These are phyloP conservation scores for Pseudococcus longispinus DNA, from an alignment of 2,888 invertebrate species.

Conservation along the genomic window DNA sequence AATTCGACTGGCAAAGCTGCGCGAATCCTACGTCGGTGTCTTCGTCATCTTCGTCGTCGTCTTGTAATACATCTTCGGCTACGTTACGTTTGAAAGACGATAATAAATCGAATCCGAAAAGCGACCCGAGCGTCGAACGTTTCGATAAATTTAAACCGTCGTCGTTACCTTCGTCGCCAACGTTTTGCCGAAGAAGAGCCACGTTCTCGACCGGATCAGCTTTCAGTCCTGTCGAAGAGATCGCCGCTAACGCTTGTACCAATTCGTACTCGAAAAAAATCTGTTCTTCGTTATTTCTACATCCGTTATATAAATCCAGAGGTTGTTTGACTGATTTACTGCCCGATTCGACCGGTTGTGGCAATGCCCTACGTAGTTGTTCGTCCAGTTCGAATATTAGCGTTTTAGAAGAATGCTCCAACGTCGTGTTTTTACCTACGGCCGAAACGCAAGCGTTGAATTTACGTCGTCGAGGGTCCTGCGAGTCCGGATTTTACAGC, in stretches of 20 bases:
- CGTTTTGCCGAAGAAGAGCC: constrained; percentile 58
- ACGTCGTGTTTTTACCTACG: constrained; percentile 41
- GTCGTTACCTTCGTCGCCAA: constrained; percentile 62
- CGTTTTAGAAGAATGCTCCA: constrained; percentile 50
- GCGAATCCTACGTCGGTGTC: constrained; percentile 28
- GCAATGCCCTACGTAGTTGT: constrained; percentile 58
- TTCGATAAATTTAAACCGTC: constrained; percentile 32
- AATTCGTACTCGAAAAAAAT: constrained; percentile 30
- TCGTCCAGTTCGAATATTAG: constrained; percentile 59
- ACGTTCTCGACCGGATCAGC: neutral
- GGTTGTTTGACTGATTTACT: constrained; percentile 46
- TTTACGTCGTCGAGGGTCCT: constrained; percentile 79
- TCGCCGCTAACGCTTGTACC: neutral
- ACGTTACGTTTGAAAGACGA: constrained; percentile 48
- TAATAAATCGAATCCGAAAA: constrained; percentile 55
- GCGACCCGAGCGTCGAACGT: constrained; percentile 42
- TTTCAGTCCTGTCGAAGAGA: constrained; percentile 20
- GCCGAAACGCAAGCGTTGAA: constrained; percentile 52
- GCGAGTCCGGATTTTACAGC: constrained; percentile 89
- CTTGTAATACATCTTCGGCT: constrained; percentile 42
- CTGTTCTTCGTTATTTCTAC: constrained; percentile 67
- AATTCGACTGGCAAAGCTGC: constrained; percentile 55
- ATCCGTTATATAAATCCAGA: constrained; percentile 66
- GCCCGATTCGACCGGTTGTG: constrained; percentile 56
- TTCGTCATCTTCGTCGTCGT: constrained; percentile 41